A percentile compares a stretch with the other conserved stretches of the same genome.
Conservation (phyloP, 2,113 vertebrate genomes). For the Oreochromis spilurus region DNA sequence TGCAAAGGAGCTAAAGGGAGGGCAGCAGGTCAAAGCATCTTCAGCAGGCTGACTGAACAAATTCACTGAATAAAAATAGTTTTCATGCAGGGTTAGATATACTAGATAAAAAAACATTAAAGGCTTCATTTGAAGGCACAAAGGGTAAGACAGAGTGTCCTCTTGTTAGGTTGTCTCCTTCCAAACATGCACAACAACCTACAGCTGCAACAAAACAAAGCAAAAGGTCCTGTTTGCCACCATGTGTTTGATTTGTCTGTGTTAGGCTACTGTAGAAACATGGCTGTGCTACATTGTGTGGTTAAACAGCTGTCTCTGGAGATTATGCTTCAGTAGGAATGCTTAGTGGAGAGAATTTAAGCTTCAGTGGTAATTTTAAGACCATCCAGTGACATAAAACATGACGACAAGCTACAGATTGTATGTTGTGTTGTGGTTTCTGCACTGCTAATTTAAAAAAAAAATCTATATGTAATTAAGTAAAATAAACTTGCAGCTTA, state of each 20-base stretch:
- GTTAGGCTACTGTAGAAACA: neutral
- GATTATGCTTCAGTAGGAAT: neutral
- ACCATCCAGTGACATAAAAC: neutral
- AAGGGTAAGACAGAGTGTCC: rapidly evolving
- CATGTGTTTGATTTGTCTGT: neutral
- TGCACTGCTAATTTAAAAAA: neutral
- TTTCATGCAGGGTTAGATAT: neutral
- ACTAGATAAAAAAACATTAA: neutral
- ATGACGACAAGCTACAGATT: neutral
- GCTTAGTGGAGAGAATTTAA: neutral
- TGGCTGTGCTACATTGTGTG: neutral
- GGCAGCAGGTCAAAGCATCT: neutral
- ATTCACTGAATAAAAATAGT: neutral
- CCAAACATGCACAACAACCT: neutral
- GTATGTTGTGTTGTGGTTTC: neutral
- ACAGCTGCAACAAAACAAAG: neutral
- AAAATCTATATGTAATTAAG: neutral
- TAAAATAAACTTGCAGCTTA: neutral
- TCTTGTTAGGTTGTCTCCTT: neutral
- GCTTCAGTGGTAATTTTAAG: neutral
- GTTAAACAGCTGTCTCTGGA: neutral
- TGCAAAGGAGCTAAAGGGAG: neutral
- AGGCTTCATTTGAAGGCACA: neutral
- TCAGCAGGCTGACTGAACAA: neutral
- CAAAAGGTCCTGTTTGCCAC: neutral